Base-by-base conservation (phyloP, 1,140 invertebrate genomes). In the Drusus annulatus region DNA sequence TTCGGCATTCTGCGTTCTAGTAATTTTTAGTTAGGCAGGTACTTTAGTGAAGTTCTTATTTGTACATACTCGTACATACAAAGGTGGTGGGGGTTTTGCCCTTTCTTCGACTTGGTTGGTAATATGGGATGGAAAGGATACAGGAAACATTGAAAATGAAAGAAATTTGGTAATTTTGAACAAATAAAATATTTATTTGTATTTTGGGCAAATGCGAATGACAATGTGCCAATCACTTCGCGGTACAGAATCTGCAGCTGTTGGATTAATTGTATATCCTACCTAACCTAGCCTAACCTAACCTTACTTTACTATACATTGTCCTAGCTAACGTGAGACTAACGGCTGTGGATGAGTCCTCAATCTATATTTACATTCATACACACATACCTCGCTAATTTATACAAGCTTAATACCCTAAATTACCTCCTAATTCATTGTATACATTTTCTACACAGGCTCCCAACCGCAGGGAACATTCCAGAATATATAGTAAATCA, bases 181-280 rank as follows among this genome's bases (percentile, higher is more conserved):
- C 80, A 81, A 81, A 81, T 78, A 81, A 81, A 81, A 75, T 81
- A 81, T 81, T 81, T 78, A 81, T 81, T 81, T 78, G 76, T 62
- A 25, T 51, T 69, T 74, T 16, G 50, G 69, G 50, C 52, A 74
- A 65, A 71, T 73, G 50, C 21, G 23, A 74, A 74, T 74, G 69
- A 74, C 69, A 74, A 74, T 74, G 23, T 74, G 69, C 69, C 69
- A 74, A n/a, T 74, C 17, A 71, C n/a, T 45, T 65, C 28, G 62
- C 62, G 19, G 62, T 69, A 69, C 31, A 69, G 21, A 50, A 50
- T 69, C 31, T 23, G n/a, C 31, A 19, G 15, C 17, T 19, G 65
- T 50, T 69, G 65, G 65, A 50, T 50, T 50, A 69, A 69, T 69
- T 69, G 65, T 19, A 50, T 69, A 69, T 74, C 69, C 69, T 74